Evolutionary conservation across 2,797 vertebrate genomes (phyloP).

Genomic region (Cetoscarus ocellatus): DNA sequence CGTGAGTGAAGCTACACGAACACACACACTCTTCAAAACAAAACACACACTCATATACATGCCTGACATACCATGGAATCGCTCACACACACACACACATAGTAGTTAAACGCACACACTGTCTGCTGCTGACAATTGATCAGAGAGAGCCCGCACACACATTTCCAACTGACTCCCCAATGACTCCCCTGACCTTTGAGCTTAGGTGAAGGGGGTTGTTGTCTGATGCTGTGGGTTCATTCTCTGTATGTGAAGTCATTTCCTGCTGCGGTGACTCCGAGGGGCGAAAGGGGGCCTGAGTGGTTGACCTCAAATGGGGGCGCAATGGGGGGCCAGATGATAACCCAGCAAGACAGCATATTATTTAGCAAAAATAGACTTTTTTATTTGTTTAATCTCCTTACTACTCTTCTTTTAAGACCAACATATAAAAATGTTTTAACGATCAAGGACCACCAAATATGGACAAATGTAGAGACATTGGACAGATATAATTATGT

Average conservation of each 20-base stretch:
- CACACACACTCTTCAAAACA: slow-evolving; percentile 21
- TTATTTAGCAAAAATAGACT: slow-evolving; percentile 20
- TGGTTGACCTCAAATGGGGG: slow-evolving; percentile 51
- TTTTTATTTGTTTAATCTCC: slow-evolving; percentile 4
- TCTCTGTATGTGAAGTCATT: slow-evolving; percentile 75
- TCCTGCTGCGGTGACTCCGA: slow-evolving; percentile 60
- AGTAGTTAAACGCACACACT: slow-evolving; percentile 49
- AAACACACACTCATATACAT: slow-evolving; percentile 39
- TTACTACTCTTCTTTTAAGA: not conserved
- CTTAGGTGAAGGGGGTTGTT: slow-evolving; percentile 63
- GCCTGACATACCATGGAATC: slow-evolving; percentile 51
- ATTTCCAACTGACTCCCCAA: slow-evolving; percentile 63
- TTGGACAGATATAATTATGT: no score
- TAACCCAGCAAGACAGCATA: not conserved
- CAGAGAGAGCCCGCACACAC: slow-evolving; percentile 59
- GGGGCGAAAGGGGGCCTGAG: slow-evolving; percentile 36
- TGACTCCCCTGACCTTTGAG: slow-evolving; percentile 68
- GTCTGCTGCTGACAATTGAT: slow-evolving; percentile 68
- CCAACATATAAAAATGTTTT: not conserved
- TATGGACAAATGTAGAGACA: no score
- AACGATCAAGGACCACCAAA: no score
- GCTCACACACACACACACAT: slow-evolving; percentile 36
- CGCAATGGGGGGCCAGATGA: slow-evolving; percentile 28
- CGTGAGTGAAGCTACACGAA: not conserved
- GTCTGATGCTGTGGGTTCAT: slow-evolving; percentile 68